Percentiles rank a stretch among this genome's conserved stretches.
These are phyloP conservation scores for Meriones unguiculatus DNA, from an alignment of 2,113 vertebrate genomes.

Conservation along the genomic window DNA sequence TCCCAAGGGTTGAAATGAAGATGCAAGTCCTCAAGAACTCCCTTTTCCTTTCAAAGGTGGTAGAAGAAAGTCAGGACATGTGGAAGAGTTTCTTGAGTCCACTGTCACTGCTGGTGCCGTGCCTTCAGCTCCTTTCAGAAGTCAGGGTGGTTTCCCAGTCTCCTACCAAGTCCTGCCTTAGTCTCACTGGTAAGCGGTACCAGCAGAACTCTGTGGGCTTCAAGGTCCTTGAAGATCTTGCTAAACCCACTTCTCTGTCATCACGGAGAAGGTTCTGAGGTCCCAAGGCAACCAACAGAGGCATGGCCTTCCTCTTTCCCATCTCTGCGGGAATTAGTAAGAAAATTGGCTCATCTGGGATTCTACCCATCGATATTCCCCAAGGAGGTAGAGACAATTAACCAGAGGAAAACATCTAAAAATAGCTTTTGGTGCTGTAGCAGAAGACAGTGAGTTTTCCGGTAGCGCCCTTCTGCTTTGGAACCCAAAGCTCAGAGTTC, in stretches of 20 bases:
- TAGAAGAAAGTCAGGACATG: neutral
- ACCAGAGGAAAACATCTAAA: slow-evolving; percentile 82
- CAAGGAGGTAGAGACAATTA: slow-evolving; percentile 74
- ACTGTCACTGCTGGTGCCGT: neutral
- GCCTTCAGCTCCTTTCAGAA: neutral
- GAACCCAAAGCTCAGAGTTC: slow-evolving; percentile 15
- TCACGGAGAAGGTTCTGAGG: neutral
- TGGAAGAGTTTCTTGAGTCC: neutral
- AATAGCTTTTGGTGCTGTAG: slow-evolving; percentile 67
- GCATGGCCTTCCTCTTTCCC: slow-evolving; percentile 5
- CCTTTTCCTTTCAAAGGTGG: neutral
- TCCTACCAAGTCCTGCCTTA: neutral
- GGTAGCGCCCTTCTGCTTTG: slow-evolving; percentile 36
- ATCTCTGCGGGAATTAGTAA: slow-evolving; percentile 69
- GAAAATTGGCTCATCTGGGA: slow-evolving; percentile 71
- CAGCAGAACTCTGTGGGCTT: neutral
- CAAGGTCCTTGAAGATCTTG: slow-evolving; percentile 6
- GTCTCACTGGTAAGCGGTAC: neutral
- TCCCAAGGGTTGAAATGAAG: neutral
- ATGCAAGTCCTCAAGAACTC: neutral
- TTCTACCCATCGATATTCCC: slow-evolving; percentile 73
- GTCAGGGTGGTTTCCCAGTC: neutral
- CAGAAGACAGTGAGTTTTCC: slow-evolving; percentile 68
- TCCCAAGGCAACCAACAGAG: neutral
- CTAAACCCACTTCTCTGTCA: neutral